These are phyloP conservation scores for Drosophila histrio DNA, from an alignment of 2,888 invertebrate species.

Conservation along the genomic window DNA sequence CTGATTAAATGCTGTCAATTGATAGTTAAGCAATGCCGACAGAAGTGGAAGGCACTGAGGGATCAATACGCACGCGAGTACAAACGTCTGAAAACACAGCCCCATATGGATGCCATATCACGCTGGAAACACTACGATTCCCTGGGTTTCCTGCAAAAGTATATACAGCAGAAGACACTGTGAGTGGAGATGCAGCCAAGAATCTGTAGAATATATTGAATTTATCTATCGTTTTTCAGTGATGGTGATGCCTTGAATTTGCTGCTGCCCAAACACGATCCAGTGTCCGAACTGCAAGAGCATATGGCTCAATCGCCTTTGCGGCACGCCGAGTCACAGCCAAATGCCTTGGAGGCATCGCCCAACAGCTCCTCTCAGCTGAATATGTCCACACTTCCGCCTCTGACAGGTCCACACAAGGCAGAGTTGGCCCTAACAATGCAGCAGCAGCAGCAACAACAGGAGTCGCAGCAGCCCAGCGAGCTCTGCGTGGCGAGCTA, in stretches of 20 bases:
- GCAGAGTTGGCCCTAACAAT: conserved; percentile 34
- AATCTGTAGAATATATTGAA: not conserved
- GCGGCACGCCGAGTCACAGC: conserved; percentile 29
- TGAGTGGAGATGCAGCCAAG: conserved; percentile 41
- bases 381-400: conserved; percentile 63
- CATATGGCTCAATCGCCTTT: conserved; percentile 47
- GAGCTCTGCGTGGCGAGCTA: conserved; percentile 70
- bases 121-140: conserved; percentile 83
- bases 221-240: conserved; percentile 30
- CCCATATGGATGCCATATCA: conserved; percentile 66
- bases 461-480: conserved; percentile 46
- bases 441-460: conserved; percentile 52
- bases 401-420: conserved; percentile 67
- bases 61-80: conserved; percentile 83
- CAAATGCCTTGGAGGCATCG: conserved; percentile 40
- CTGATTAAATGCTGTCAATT: not conserved
- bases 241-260: conserved; percentile 68
- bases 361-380: conserved; percentile 49
- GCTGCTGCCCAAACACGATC: conserved; percentile 71
- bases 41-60: conserved; percentile 82
- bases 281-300: conserved; percentile 70
- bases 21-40: conserved; percentile 81
- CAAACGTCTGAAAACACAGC: conserved; percentile 78
- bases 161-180: conserved; percentile 79
- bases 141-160: conserved; percentile 78